Evolutionary conservation across 2,113 vertebrate genomes (phyloP), one percentile per base, ranked within the genome.

Genomic region (Sceloporus tristichus): DNA sequence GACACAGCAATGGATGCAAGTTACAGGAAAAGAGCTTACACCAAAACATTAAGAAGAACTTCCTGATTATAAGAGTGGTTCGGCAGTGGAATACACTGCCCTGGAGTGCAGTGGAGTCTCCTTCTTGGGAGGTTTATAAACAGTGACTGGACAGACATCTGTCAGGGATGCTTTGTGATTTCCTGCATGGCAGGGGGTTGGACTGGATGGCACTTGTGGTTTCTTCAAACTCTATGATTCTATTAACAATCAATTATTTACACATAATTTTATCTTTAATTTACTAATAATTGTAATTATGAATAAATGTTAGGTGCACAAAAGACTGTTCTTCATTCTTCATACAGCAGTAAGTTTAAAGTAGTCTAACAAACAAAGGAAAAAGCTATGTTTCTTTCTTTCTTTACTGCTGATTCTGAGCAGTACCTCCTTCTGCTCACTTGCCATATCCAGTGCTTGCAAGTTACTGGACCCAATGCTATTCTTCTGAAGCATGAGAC

Each of bases 391-490:
- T 9, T 0, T 53, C 73, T 14, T 0, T 59, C 62, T 18, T 68
- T 86, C 79, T 86, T 42, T 73, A 66, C 38, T 71, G 23, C 21
- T 68, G 90, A 40, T 74, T 84, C 62, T 91, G 89, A 78, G 10
- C 40, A 84, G 68, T 56, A 38, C 89, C 42, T 68, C 19, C 34
- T 84, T 16, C 56, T 83, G 48, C 66, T 93, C 88, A 93, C 84
- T 82, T 86, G 82, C 83, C 78, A 79, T 27, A 91, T 91, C 75
- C 3, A 14, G 56, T 92, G 54, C 65, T 29, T 3, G 2, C 27
- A 79, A 91, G 75, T 84, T 92, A 92, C 76, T 9, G 38, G 92
- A 68, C 89, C 86, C 65, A 79, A 1, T 0, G 10, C 8, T 91
- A 54, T 7, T 77, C 74, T 54, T 71, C 68, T 82, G 56, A 84